Evolutionary conservation across 2,888 invertebrate genomes (phyloP).

Genomic region (Apamea anceps): DNA sequence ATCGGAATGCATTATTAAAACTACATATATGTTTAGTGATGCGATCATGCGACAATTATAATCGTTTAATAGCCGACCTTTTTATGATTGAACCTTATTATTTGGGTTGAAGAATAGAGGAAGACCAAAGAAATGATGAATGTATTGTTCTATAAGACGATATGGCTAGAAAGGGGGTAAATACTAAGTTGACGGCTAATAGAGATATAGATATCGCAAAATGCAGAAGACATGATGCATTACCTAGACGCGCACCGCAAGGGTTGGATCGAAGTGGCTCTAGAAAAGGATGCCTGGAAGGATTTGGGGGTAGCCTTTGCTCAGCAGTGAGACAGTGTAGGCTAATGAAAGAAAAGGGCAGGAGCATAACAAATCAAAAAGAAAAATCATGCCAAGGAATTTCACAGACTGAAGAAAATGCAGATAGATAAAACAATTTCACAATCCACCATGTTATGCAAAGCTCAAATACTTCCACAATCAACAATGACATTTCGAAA

Average conservation of each 20-base stretch:
- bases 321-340: no score
- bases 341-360: no score
- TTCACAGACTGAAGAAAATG: not conserved
- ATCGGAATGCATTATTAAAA: not conserved
- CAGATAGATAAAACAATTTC: slow-evolving; percentile 4
- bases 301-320: no score
- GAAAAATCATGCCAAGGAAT: not conserved
- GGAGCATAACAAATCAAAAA: not conserved
- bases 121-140: not conserved
- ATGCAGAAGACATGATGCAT: no score
- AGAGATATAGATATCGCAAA: not conserved
- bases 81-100: not conserved
- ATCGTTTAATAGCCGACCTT: not conserved
- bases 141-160: not conserved
- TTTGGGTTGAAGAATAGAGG: not conserved
- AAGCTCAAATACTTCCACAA: slow-evolving; percentile 18
- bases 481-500: slow-evolving; percentile 39
- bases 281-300: no score
- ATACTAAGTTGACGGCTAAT: not conserved
- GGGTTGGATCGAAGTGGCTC: no score
- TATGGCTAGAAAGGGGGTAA: no score
- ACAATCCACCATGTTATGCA: slow-evolving; percentile 6
- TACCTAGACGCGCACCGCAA: not conserved
- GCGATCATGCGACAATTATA: not conserved
- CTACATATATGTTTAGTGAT: not conserved